These are phyloP conservation scores for Liposcelis brunnea DNA, from an alignment of 2,888 invertebrate genomes.

Conservation along the genomic window DNA sequence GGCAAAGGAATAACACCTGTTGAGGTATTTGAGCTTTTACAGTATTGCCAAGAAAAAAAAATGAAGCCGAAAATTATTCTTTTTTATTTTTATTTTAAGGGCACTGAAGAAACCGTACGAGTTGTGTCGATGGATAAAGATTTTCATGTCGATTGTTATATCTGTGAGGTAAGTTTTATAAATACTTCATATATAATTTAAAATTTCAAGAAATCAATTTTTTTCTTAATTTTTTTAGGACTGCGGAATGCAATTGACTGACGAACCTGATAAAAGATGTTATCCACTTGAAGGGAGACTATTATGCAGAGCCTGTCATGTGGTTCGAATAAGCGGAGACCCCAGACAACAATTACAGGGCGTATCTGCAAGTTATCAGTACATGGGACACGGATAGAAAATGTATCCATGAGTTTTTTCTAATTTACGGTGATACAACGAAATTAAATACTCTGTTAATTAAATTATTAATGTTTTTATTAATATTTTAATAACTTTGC, in stretches of 20 bases:
- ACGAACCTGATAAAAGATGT: constrained; percentile 93
- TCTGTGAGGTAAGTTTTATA: constrained; percentile 72
- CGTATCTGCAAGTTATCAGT: constrained; percentile 71
- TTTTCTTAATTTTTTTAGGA: too few relatives aligned
- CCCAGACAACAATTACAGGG: constrained; percentile 39
- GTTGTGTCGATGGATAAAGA: constrained; percentile 99
- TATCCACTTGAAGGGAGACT: constrained; percentile 86
- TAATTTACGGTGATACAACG: background rate
- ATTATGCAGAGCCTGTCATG: constrained; percentile 86
- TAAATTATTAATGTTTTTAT: too few relatives aligned
- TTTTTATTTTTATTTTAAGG: constrained; percentile 32
- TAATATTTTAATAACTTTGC: too few relatives aligned
- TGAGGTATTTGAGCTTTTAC: constrained; percentile 40
- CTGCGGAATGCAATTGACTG: constrained; percentile 93
- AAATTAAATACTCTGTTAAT: too few relatives aligned
- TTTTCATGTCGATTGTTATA: constrained; percentile 97
- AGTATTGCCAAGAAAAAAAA: too few relatives aligned
- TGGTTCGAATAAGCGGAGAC: constrained; percentile 48
- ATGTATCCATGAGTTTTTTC: too few relatives aligned
- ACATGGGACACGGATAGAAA: constrained; percentile 41
- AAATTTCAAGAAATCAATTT: too few relatives aligned
- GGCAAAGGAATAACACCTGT: constrained; percentile 93
- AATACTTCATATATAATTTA: too few relatives aligned
- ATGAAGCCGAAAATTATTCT: too few relatives aligned
- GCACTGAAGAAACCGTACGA: constrained; percentile 94